Base-by-base conservation (phyloP, 1,140 invertebrate genomes). In the Drosophila asahinai region DNA sequence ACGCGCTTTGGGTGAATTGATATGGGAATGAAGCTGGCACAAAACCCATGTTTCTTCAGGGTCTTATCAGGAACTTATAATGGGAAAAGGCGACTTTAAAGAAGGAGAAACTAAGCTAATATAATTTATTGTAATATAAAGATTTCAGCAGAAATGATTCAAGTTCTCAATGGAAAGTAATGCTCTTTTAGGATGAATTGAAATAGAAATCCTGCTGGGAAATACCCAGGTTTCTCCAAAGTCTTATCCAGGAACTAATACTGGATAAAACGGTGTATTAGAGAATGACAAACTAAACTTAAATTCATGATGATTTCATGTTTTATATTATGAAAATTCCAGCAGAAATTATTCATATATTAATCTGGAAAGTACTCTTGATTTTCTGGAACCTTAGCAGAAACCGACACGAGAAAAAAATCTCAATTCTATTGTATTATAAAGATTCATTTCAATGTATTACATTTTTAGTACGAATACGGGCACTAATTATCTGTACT, bases 1-100 rank as follows among this genome's bases (percentile, higher is more conserved):
- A 58, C 51, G n/a, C 51, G 61, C 19, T 58, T 57, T 63, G 60
- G 60, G 19, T 60, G 71, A 62, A 66, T 52, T 51, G 36, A 61
- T 40, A 67, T n/a, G 2, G n/a, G n/a, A 63, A 33, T 12, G 25
- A 36, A 7, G 27, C 27, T 51, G 30, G n/a, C 5, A 61, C 6
- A 36, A 14, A 15, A 8, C 5, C 9, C 27, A 17, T 19, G 11
- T 42, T 42, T 40, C 3, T 36, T 9, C 17, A n/a, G 33, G n/a
- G 15, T 27, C 11, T 40, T 40, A 42, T 38, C 36, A 25, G 55
- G 5, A 40, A 22, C 4, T 8, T 14, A 5, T 0, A 3, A 3
- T 12, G 14, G 8, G 12, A 5, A 42, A 36, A 36, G 0, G 11
- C 33, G 9, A 0, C 11, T 11, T 36, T 36, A 36, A 36, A 36